Percentiles rank a stretch among this genome's conserved stretches.
phyloP scores from a whole-genome alignment of 2,888 invertebrate genomes.

The Habrosyne pyritoides region DNA sequence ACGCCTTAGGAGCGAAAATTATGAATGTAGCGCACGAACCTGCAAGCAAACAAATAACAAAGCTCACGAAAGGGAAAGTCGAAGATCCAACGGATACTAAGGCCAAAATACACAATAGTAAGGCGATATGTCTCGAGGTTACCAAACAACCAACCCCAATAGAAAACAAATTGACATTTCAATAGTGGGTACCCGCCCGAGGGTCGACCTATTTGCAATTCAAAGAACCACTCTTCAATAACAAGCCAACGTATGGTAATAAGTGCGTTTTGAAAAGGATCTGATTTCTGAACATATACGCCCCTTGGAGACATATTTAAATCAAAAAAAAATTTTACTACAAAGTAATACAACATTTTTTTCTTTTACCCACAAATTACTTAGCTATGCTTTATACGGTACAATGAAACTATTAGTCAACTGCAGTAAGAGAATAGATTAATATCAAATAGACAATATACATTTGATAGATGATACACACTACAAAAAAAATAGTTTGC shows the following conservation, averaged over 20 bases:
- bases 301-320: not conserved
- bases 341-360: no score
- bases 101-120: conserved; percentile 53
- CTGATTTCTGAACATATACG: conserved; percentile 65
- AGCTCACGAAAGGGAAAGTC: conserved; percentile 34
- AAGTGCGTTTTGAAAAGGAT: conserved; percentile 72
- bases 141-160: conserved; percentile 68
- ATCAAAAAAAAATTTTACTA: not conserved
- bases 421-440: no score
- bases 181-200: conserved; percentile 64
- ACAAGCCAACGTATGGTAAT: conserved; percentile 75
- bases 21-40: conserved; percentile 29
- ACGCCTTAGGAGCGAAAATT: conserved; percentile 10
- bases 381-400: no score
- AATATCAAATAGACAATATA: no score
- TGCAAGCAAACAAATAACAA: conserved; percentile 32
- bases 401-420: no score
- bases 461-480: no score
- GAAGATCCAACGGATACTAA: conserved; percentile 35
- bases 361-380: no score
- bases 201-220: conserved; percentile 78
- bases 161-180: conserved; percentile 83
- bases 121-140: conserved; percentile 60
- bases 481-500: no score
- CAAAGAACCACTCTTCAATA: conserved; percentile 78